phyloP scores from a whole-genome alignment of 2,797 vertebrate genomes.

The Eupleurogrammus muticus region DNA sequence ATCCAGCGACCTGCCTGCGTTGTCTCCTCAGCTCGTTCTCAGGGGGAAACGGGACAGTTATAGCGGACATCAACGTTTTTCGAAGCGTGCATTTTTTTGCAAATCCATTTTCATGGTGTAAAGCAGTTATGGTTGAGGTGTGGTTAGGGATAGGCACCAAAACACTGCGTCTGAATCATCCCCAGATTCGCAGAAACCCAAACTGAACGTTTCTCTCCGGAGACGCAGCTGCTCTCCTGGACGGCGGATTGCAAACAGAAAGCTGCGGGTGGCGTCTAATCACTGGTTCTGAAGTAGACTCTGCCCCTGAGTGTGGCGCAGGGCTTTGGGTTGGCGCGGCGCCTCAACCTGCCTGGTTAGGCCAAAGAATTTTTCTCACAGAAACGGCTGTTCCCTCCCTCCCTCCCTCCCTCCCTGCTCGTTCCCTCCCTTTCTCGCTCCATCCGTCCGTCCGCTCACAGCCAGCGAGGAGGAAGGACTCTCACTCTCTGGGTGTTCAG shows the following conservation, averaged over 20 bases:
- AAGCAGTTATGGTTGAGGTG: too few species aligned
- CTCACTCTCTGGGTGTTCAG: slow-evolving; percentile 68
- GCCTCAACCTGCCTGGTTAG: slow-evolving; percentile 60
- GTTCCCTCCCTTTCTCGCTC: slow-evolving; percentile 37
- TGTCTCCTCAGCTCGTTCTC: neutral
- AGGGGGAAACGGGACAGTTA: too few species aligned
- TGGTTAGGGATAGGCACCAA: too few species aligned
- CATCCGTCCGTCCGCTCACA: slow-evolving; percentile 18
- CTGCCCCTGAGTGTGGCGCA: slow-evolving; percentile 42
- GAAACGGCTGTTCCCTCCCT: slow-evolving; percentile 60
- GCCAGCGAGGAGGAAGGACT: slow-evolving; percentile 61
- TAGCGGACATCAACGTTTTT: too few species aligned
- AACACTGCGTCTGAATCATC: too few species aligned
- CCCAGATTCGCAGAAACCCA: too few species aligned
- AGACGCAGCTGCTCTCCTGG: slow-evolving; percentile 18
- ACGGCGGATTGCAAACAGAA: slow-evolving; percentile 42
- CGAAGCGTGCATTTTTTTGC: too few species aligned
- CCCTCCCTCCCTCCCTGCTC: slow-evolving; percentile 38
- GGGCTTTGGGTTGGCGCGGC: slow-evolving; percentile 59
- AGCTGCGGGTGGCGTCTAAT: slow-evolving; percentile 44
- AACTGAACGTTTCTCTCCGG: too few species aligned
- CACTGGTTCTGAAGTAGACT: slow-evolving; percentile 51
- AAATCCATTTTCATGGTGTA: too few species aligned
- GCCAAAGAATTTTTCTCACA: slow-evolving; percentile 76
- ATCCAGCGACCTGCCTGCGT: slow-evolving; percentile 49